Percentiles rank a stretch among this genome's conserved stretches.
These are phyloP conservation scores for Gadopsis bispinosus DNA, from an alignment of 2,797 vertebrate genomes.

Conservation along the genomic window DNA sequence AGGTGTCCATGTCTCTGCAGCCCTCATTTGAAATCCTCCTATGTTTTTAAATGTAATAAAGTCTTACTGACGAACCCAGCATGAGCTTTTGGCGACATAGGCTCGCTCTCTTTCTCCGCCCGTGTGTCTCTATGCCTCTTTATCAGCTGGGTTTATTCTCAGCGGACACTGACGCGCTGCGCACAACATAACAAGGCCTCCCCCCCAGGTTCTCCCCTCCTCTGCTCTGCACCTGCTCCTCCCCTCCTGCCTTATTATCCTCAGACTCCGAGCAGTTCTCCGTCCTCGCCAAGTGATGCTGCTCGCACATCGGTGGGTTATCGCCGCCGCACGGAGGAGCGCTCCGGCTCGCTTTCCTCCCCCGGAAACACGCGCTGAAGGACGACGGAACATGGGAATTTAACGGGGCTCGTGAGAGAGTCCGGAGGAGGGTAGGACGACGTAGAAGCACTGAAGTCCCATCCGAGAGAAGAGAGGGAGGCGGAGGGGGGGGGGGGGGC, in stretches of 20 bases:
- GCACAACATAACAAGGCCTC: slow-evolving; percentile 53
- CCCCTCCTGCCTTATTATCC: slow-evolving; percentile 70
- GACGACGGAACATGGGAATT: slow-evolving; percentile 44
- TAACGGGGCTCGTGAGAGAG: slow-evolving; percentile 51
- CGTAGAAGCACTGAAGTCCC: slow-evolving; percentile 48
- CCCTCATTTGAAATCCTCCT: slow-evolving; percentile 9
- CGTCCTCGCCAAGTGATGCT: slow-evolving; percentile 71
- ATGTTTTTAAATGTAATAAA: slow-evolving; percentile 1
- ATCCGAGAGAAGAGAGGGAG: slow-evolving; percentile 46
- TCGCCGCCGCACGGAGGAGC: slow-evolving; percentile 32
- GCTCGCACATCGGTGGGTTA: slow-evolving; percentile 30
- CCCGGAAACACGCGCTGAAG: slow-evolving; percentile 11
- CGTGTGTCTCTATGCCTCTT: slow-evolving; percentile 17
- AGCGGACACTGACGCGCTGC: slow-evolving; percentile 50
- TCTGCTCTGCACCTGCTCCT: slow-evolving; percentile 74
- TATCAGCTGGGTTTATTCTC: slow-evolving; percentile 56
- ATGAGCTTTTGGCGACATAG: background rate
- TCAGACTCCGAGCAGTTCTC: slow-evolving; percentile 62
- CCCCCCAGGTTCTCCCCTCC: slow-evolving; percentile 46
- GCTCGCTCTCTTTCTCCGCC: slow-evolving; percentile 7
- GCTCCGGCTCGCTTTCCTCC: slow-evolving; percentile 30
- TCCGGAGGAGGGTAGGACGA: slow-evolving; percentile 46
- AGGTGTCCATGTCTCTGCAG: background rate
- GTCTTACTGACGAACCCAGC: slow-evolving; percentile 33
- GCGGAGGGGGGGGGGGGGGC: slow-evolving; percentile 35